Percentiles rank a stretch among this genome's conserved stretches.
phyloP scores from a whole-genome alignment of 2,113 vertebrate genomes.

The Mellivora capensis region DNA sequence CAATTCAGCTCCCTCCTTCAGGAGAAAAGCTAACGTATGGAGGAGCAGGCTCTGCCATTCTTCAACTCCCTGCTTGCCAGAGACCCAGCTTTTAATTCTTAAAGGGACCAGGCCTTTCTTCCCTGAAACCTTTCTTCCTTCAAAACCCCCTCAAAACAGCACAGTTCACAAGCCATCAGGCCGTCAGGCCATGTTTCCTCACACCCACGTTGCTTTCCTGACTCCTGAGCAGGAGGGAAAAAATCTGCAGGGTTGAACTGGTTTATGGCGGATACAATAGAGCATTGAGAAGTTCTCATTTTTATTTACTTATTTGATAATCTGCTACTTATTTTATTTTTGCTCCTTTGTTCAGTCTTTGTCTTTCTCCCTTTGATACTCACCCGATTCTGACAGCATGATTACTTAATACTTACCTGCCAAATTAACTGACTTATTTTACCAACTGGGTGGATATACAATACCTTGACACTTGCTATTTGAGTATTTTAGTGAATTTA shows the following conservation, averaged over 20 bases:
- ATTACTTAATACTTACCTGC: constrained; percentile 88
- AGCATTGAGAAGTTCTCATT: constrained; percentile 67
- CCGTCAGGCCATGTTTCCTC: neutral
- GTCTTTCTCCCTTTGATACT: constrained; percentile 82
- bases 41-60: constrained; percentile 54
- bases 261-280: constrained; percentile 55
- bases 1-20: constrained; percentile 55
- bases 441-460: constrained; percentile 83
- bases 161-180: neutral
- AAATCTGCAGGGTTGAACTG: constrained; percentile 50
- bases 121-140: constrained; percentile 31
- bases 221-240: constrained; percentile 12
- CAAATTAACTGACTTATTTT: constrained; percentile 90
- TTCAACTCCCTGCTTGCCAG: constrained; percentile 41
- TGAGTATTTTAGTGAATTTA: constrained; percentile 76
- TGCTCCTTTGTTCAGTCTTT: constrained; percentile 77
- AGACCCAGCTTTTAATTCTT: constrained; percentile 62
- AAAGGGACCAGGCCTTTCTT: constrained; percentile 64
- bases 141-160: neutral
- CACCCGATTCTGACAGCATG: constrained; percentile 82
- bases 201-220: constrained; percentile 56
- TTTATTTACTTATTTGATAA: constrained; percentile 77
- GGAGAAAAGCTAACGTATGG: constrained; percentile 60
- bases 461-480: constrained; percentile 81
- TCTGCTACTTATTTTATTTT: constrained; percentile 77